phyloP scores from a whole-genome alignment of 2,888 invertebrate genomes.

The Zhengitettix transpicula region DNA sequence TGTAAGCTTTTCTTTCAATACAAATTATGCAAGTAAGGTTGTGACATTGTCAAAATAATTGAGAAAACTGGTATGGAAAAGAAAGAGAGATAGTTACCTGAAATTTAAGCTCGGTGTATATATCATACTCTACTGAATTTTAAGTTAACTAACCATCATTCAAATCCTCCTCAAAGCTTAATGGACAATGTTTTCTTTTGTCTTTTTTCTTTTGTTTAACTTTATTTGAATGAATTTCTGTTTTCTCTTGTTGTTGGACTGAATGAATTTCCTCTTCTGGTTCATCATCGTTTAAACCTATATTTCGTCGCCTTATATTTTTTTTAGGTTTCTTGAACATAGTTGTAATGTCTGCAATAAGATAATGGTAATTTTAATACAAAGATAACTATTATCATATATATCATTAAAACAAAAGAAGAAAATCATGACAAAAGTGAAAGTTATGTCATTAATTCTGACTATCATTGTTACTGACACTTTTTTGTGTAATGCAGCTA shows the following conservation, averaged over 20 bases:
- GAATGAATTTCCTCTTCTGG: conserved; percentile 15
- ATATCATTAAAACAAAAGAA: too few species aligned
- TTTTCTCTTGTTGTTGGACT: conserved; percentile 8
- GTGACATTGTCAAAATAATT: too few species aligned
- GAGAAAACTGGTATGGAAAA: not conserved
- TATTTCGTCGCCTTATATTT: conserved; percentile 40
- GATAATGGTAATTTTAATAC: too few species aligned
- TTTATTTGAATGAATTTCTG: conserved; percentile 15
- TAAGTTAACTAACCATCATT: conserved; percentile 39
- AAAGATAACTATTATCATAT: too few species aligned
- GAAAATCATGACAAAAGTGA: too few species aligned
- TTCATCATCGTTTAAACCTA: conserved; percentile 12
- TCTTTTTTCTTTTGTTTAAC: conserved; percentile 25
- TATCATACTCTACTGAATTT: not conserved
- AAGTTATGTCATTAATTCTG: too few species aligned
- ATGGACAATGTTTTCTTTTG: conserved; percentile 28
- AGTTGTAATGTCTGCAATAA: conserved; percentile 19
- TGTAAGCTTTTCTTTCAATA: too few species aligned
- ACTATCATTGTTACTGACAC: too few species aligned
- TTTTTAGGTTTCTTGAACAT: conserved; percentile 78
- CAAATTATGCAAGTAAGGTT: too few species aligned
- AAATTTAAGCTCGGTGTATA: not conserved
- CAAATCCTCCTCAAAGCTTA: conserved; percentile 55
- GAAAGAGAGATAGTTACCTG: too few species aligned
- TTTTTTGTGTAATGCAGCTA: too few species aligned